A percentile compares a stretch with the other conserved stretches of the same genome.
Evolutionary conservation across 30 jellyfish, hydroid and myxozoan species (phyloP).

Genomic region (Mastigias papua): DNA sequence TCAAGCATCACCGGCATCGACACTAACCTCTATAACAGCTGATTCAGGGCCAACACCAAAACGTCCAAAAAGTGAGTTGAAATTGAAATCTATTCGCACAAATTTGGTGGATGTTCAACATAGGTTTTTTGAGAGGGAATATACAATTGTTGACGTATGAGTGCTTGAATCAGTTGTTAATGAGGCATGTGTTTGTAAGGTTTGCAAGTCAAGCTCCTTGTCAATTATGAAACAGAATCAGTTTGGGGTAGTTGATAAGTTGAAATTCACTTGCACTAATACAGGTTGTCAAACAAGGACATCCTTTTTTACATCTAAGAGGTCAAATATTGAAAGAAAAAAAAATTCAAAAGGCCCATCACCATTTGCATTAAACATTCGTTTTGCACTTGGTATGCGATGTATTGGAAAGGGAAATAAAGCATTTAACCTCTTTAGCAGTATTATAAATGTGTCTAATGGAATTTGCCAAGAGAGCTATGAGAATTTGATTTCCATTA

Average conservation of each 20-base stretch:
- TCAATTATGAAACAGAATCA: neutral
- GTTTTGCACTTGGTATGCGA: slow-evolving; percentile 24
- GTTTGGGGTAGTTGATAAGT: slow-evolving; percentile 19
- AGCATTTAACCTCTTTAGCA: slow-evolving; percentile 6
- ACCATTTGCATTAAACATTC: slow-evolving; percentile 26
- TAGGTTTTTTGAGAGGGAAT: neutral
- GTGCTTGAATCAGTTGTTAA: neutral
- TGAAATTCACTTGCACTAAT: slow-evolving; percentile 7
- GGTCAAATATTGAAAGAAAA: slow-evolving; percentile 13
- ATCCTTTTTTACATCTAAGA: slow-evolving; percentile 20
- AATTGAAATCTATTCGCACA: neutral
- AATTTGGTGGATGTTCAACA: neutral
- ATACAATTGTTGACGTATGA: neutral
- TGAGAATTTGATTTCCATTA: neutral
- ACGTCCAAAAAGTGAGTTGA: slow-evolving; percentile 9
- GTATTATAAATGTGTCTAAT: neutral
- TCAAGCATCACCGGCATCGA: neutral
- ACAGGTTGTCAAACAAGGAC: slow-evolving; percentile 14
- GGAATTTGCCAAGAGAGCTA: slow-evolving; percentile 8
- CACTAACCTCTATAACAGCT: neutral
- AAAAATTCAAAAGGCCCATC: slow-evolving; percentile 2
- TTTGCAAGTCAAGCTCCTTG: slow-evolving; percentile 10
- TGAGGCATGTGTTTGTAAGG: slow-evolving; percentile 6
- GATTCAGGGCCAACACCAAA: slow-evolving; percentile 24
- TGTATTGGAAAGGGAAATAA: slow-evolving; percentile 15